Conservation (phyloP, 2,797 vertebrate species). For the Coilia nasus region DNA sequence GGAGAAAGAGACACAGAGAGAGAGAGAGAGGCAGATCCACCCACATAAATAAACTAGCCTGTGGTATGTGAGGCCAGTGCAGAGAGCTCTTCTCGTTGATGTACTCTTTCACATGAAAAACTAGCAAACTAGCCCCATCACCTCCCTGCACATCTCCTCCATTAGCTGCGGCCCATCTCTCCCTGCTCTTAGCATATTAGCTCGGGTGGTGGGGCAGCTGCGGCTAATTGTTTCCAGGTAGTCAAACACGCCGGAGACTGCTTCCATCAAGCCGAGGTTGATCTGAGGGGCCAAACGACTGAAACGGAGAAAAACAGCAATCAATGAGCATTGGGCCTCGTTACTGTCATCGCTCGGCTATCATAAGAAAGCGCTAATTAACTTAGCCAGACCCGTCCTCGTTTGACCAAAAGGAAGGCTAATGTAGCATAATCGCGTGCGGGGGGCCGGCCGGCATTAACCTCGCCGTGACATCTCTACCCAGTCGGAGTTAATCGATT, state of each 20-base stretch:
- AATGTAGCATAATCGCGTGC: conserved; percentile 87
- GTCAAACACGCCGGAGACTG: conserved; percentile 46
- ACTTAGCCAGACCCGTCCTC: conserved; percentile 82
- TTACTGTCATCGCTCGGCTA: conserved; percentile 77
- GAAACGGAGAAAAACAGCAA: conserved; percentile 72
- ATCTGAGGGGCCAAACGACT: conserved; percentile 63
- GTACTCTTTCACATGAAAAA: neutral
- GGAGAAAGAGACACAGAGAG: neutral
- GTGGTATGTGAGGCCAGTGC: neutral
- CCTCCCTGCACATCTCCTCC: neutral
- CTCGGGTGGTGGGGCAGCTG: conserved; percentile 39
- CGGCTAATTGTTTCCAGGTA: conserved; percentile 69
- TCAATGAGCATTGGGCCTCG: conserved; percentile 73
- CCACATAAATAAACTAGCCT: neutral
- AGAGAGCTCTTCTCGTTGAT: neutral
- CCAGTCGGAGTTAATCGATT: conserved; percentile 91
- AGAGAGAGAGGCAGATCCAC: neutral
- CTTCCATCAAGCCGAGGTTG: conserved; percentile 52
- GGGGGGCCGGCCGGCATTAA: conserved; percentile 80
- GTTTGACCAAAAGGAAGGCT: conserved; percentile 81
- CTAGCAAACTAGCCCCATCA: neutral
- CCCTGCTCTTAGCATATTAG: conserved; percentile 51
- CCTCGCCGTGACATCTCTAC: conserved; percentile 87
- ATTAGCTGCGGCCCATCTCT: neutral
- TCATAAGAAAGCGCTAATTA: conserved; percentile 82